Evolutionary conservation across 2,113 vertebrate genomes (phyloP), one percentile per base, ranked within the genome.

Genomic region (Callospermophilus lateralis): DNA sequence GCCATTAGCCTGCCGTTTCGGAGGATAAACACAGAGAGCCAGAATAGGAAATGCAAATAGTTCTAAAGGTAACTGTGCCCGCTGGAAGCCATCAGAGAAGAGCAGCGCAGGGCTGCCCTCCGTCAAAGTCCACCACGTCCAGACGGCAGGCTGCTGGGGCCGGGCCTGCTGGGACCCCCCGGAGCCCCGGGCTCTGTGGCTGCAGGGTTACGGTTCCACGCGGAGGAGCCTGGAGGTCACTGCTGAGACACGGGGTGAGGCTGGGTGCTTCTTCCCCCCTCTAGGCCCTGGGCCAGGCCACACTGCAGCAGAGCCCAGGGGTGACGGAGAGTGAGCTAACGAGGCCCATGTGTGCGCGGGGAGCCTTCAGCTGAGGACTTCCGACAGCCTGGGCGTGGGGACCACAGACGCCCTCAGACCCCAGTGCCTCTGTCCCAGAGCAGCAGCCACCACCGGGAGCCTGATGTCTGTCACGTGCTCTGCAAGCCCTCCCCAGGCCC

Each of bases 111-210:
- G 3, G 78, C 4, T 8, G 8, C 51, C 13, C 11, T 53, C 10
- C 6, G 22, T 42, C 89, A 63, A 1, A 9, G 83, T 45, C 92
- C 58, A 8, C 79, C 37, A 26, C 0, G 1, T 53, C 39, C n/a
- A 16, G n/a, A 6, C 0, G 10, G 39, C 26, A 2, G 48, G 45
- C 37, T 19, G 6, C 3, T 17, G 37, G 22, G 22, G 32, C 19
- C 3, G 0, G 45, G 39, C 51, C 6, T 1, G 0, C 28, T 15
- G 48, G 20, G 24, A 8, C 3, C n/a, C 48, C 5, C 9, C 84
- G 4, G 42, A 28, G 42, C 24, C 4, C 4, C 0, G 0, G 0
- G 4, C 8, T 8, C 42, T 6, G 1, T 34, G 78, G 20, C 32
- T 53, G 34, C 8, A 0, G 12, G 34, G 73, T 70, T 53, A 3